phyloP scores from a whole-genome alignment of 1,140 invertebrate species.

The Bombus vancouverensis region DNA sequence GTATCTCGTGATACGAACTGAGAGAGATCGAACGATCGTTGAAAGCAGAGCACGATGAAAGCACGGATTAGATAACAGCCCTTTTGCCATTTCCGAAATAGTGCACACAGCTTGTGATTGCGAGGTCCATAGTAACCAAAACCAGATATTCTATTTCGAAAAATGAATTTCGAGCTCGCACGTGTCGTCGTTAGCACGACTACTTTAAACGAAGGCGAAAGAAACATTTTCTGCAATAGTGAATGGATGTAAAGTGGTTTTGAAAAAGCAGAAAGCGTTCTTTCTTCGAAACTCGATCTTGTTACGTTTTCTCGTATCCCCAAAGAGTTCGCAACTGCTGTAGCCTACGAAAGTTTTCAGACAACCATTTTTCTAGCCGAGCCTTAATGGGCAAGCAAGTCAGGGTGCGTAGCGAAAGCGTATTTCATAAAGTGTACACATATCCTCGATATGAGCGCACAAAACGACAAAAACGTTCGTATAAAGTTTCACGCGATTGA shows the following conservation, averaged over 20 bases:
- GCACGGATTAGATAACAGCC: too few species aligned
- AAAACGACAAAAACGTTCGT: not conserved
- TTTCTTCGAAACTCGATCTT: not conserved
- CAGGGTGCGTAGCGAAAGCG: too few species aligned
- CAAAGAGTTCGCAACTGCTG: not conserved
- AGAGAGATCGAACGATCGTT: too few species aligned
- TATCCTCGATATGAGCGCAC: not conserved
- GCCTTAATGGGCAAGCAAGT: not conserved
- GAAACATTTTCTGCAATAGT: not conserved
- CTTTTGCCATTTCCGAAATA: too few species aligned
- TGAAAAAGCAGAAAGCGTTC: not conserved
- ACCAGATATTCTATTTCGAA: too few species aligned
- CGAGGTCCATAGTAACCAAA: too few species aligned
- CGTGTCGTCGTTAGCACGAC: too few species aligned
- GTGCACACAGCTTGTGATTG: too few species aligned
- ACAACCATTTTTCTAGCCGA: not conserved
- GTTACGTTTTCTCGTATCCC: not conserved
- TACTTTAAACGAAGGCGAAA: not conserved
- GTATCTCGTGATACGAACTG: too few species aligned
- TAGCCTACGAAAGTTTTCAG: constrained; percentile 17
- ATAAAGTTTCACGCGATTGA: not conserved
- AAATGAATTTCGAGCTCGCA: too few species aligned
- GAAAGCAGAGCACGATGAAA: too few species aligned
- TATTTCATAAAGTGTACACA: not conserved
- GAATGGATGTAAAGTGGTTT: not conserved